Conservation (phyloP, 2,113 vertebrate genomes). For the Marmota flaviventris region DNA sequence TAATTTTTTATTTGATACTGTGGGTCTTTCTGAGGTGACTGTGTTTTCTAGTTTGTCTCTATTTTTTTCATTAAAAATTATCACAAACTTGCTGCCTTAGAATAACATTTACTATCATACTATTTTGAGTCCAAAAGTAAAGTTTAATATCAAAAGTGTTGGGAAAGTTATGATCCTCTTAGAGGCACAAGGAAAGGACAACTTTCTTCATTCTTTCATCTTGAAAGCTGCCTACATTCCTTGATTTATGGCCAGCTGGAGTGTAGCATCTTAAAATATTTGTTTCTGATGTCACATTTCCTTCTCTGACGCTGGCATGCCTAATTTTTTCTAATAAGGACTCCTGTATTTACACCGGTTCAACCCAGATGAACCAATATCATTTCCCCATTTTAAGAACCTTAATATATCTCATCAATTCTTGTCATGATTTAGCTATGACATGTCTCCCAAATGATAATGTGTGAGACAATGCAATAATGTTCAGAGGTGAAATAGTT, state of each 20-base stretch:
- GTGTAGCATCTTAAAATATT: background rate
- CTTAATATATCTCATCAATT: background rate
- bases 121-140: background rate
- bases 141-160: background rate
- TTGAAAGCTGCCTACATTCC: background rate
- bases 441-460: no score
- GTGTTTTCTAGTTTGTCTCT: background rate
- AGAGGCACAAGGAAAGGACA: background rate
- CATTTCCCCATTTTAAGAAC: background rate
- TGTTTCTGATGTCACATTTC: fast-evolving
- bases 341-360: fast-evolving
- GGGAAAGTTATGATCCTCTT: background rate
- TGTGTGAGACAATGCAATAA: no score
- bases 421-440: no score
- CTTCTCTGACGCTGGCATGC: background rate
- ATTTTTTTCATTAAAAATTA: background rate
- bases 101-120: background rate
- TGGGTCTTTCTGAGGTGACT: background rate
- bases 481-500: no score
- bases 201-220: background rate
- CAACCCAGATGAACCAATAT: background rate
- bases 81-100: background rate
- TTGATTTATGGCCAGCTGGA: background rate
- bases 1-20: background rate
- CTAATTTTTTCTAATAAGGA: background rate